phyloP scores from a whole-genome alignment of 2,797 vertebrate genomes.

The Anabas testudineus region DNA sequence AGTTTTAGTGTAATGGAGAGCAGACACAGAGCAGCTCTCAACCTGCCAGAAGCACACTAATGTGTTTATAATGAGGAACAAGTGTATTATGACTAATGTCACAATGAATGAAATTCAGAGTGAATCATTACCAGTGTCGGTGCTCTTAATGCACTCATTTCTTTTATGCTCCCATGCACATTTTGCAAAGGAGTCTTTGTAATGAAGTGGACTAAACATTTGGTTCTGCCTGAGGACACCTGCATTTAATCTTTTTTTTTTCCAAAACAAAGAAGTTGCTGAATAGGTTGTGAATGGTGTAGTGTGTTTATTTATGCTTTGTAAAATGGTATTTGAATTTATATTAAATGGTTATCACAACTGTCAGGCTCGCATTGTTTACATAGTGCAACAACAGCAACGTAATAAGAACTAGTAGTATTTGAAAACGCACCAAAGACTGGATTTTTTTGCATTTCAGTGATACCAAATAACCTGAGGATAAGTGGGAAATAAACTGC shows the following conservation, averaged over 20 bases:
- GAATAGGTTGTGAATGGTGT: not conserved
- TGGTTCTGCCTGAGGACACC: not conserved
- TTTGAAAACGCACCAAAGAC: not conserved
- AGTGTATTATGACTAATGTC: slow-evolving; percentile 76
- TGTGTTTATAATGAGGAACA: slow-evolving; percentile 78
- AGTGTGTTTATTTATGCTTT: not conserved
- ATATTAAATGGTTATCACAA: not conserved
- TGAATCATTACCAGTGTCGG: slow-evolving; percentile 57
- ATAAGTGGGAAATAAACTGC: slow-evolving; percentile 1
- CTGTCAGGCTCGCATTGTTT: not conserved
- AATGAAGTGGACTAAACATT: slow-evolving; percentile 25
- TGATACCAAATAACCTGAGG: not conserved
- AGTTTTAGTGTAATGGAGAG: slow-evolving; percentile 63
- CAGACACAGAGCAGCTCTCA: slow-evolving; percentile 56
- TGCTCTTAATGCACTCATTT: slow-evolving; percentile 49
- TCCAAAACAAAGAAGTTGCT: slow-evolving; percentile 1
- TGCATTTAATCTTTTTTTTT: not conserved
- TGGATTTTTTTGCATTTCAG: slow-evolving; percentile 16
- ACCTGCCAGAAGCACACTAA: slow-evolving; percentile 69
- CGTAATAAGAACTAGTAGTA: no score
- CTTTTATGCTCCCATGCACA: slow-evolving; percentile 10
- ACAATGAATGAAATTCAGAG: slow-evolving; percentile 65
- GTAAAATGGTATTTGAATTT: not conserved
- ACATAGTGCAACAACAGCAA: not conserved
- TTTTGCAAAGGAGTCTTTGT: slow-evolving; percentile 33